Evolutionary conservation across 37 sponge, comb jelly and placozoan genomes (phyloP), one percentile per base, ranked within the genome.

Genomic region (Diacarnus erythraeanus): DNA sequence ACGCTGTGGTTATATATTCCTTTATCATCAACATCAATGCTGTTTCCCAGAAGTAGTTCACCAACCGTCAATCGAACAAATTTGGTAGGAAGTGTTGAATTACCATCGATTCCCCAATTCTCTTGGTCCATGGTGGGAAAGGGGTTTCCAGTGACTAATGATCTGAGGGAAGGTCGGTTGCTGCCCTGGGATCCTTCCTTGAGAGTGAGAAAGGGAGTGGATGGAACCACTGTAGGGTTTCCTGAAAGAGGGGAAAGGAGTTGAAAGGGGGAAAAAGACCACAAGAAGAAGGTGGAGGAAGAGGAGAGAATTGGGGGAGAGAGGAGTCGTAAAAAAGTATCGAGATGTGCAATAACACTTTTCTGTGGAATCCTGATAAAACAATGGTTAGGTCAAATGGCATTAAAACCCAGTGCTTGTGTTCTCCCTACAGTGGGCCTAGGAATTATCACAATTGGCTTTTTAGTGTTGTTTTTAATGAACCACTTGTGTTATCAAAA

Each of bases 1-100:
- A 76, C 57, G 29, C 31, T 15, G n/a, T 43, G 38, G 2, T 57
- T 51, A 51, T 83, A 83, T 10, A 29, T 34, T 34, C 84, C 84
- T 44, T 29, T 35, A 26, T 29, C 29, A 0, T 23, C 33, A 20
- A 26, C 58, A 15, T 47, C 51, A 12, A 47, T 47, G 12, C 12
- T 47, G 12, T 12, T 47, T 6, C 51, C 12, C 10, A 47, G 51
- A 15, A 47, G 10, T 12, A 47, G 51, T 47, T 47, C 51, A 47
- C 10, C 51, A 47, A 47, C 12, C 12, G 51, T 47, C 51, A 15
- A 47, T 6, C 51, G 6, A 15, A 12, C 6, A 47, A 47, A 12
- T 47, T 15, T 12, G 12, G 51, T 12, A 15, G 51, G 51, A 6
- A 47, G 12, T 6, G 51, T 47, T 6, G 51, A 15, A 47, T 12